Base-by-base conservation (phyloP, 37 sponge, comb jelly and placozoan genomes). In the Axinella damicornis region DNA sequence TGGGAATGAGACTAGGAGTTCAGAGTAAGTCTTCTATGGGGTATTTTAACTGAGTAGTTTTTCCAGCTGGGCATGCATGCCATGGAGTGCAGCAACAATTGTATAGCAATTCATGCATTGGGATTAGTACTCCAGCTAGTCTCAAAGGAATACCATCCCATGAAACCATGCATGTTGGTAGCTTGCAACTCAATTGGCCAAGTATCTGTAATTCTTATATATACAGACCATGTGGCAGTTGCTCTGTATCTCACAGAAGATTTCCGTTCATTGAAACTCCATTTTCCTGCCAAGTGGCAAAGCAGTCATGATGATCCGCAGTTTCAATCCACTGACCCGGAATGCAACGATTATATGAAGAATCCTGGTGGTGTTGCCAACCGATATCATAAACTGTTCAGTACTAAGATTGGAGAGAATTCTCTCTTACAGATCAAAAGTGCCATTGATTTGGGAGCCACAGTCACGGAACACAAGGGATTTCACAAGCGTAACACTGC, bases 221-320 rank as follows among this genome's bases (percentile, higher is more conserved):
- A 54, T 57, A 15, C 35, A 85, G 85, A 85, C 76, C 85, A 85
- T 65, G 34, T 85, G 65, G 85, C 85, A 9, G 85, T 85, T 25
- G 28, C 56, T 20, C 67, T 85, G 14, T 85, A 35, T 68, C 36
- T 66, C 0, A 33, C 32, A 24, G 66, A 53, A 38, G 71, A 85
- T 6, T 56, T 76, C 28, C 21, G 24, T 34, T 24, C 56, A 18
- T 28, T 85, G 38, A 85, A 76, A 20, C 77, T 85, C 11, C 85
- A 85, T 35, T n/a, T 85, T 20, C 85, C 85, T 18, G 58, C 77
- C 22, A 18, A 27, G 30, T 69, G 69, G 81, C 36, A 38, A 5
- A 27, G 17, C 31, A 27, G 67, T 38, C 54, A 13, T 14, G 16
- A 12, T 28, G 82, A 17, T 6, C 53, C 37, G 28, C 53, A 65